Evolutionary conservation across 2,888 invertebrate genomes (phyloP), one percentile per base, ranked within the genome.

Genomic region (Dynastes grantii): DNA sequence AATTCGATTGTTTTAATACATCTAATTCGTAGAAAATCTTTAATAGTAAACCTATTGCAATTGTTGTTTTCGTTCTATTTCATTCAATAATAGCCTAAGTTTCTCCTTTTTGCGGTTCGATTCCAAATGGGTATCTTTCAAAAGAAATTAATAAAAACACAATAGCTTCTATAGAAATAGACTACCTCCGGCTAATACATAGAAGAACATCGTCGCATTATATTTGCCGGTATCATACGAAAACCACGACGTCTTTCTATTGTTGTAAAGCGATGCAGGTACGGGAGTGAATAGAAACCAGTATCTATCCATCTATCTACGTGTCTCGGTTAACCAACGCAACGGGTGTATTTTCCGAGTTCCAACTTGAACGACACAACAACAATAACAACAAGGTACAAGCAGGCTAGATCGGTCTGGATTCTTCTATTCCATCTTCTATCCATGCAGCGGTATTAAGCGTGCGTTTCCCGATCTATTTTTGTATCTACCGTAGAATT

Each of bases 401-500:
- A 11, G 45, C 55, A 16, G n/a, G 55, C 55, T 9, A 32, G 29
- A 37, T 37, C 32, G 32, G 5, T 37, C 32, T 5, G 29, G 2
- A 32, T 63, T 29, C 32, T 22, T 63, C 22, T 2, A 61, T 63
- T 13, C 63, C 37, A 37, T 85, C 84, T 85, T 86, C 86, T 85
- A 84, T 83, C 79, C 83, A 80, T 29, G 27, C 82, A 84, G 85
- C 85, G 86, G 55, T 85, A 45, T 45, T 45, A 45, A 8, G 45
- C 45, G 45, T 11, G 8, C 11, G 86, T 86, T 85, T 83, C 84
- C 82, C 83, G 80, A 83, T 78, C 84, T 83, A 84, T 83, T 84
- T 83, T 82, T 78, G 80, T 80, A 22, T 55, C 27, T 76, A 81
- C 84, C 83, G 85, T 85, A 84, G 85, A 86, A 77, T 85, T 85